These are phyloP conservation scores for Macroglossus sobrinus DNA, from an alignment of 2,113 vertebrate species.

Conservation along the genomic window DNA sequence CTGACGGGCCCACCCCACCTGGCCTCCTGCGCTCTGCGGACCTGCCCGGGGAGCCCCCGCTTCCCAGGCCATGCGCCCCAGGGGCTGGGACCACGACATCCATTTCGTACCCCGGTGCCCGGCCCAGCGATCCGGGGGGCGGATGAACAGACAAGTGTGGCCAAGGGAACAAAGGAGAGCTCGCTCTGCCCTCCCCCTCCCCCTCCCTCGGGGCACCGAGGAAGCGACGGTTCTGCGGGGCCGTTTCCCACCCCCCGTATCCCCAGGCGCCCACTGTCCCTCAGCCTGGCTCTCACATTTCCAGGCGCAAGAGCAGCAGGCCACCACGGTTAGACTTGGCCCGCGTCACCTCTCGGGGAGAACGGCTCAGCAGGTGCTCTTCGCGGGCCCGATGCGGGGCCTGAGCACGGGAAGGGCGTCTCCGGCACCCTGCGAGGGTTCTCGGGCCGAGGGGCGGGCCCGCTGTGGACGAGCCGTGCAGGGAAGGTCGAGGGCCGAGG, in stretches of 20 bases:
- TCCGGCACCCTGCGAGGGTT: background rate
- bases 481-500: background rate
- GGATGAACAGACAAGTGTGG: background rate
- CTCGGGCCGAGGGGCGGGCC: background rate
- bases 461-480: background rate
- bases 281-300: background rate
- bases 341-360: background rate
- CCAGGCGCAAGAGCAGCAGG: background rate
- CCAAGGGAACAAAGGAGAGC: background rate
- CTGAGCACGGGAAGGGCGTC: background rate
- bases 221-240: background rate
- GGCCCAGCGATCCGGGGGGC: background rate
- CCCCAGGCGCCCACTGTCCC: background rate
- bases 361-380: background rate
- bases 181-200: background rate
- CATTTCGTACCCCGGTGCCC: background rate
- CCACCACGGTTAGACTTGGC: background rate
- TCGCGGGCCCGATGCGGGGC: background rate
- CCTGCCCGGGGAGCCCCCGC: background rate
- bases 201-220: background rate
- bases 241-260: background rate
- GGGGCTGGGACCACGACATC: background rate
- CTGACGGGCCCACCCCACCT: background rate
- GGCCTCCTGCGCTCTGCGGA: background rate
- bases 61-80: background rate